phyloP scores from a whole-genome alignment of 2,888 invertebrate genomes.

The Fragum whitleyi region DNA sequence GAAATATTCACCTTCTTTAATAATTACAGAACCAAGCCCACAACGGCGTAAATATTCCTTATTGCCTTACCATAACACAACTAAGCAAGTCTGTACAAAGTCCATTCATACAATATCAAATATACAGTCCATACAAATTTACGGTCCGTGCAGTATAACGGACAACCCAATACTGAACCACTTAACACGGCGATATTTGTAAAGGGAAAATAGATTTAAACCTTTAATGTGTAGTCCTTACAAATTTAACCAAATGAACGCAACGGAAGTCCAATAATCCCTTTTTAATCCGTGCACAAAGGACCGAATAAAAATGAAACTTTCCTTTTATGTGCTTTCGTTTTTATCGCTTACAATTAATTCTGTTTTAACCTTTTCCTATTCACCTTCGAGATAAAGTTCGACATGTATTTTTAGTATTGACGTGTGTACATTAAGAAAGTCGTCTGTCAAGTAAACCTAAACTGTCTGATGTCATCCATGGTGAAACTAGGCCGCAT shows the following conservation, averaged over 20 bases:
- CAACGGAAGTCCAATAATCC: constrained; percentile 20
- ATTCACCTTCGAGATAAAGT: not conserved
- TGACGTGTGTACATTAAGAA: constrained; percentile 38
- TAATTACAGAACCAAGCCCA: not conserved
- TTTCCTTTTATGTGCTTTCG: not conserved
- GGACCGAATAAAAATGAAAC: not conserved
- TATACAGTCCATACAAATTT: not conserved
- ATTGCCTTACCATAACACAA: not conserved
- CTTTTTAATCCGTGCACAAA: constrained; percentile 5
- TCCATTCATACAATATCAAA: not conserved
- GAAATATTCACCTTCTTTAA: not conserved
- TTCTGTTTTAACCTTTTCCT: not conserved
- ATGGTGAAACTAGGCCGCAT: constrained; percentile 24
- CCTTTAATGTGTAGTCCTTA: not conserved
- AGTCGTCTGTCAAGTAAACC: constrained; percentile 56
- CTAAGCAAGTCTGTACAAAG: not conserved
- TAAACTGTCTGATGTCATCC: constrained; percentile 51
- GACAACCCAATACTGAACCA: constrained; percentile 3
- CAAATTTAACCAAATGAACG: constrained; percentile 5
- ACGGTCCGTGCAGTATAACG: not conserved
- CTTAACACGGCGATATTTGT: not conserved
- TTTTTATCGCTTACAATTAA: not conserved
- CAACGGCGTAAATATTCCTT: not conserved
- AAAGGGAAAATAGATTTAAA: constrained; percentile 15
- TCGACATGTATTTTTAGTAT: constrained; percentile 1